These are phyloP conservation scores for Petromus typicus DNA, from an alignment of 2,113 vertebrate genomes.

Conservation along the genomic window DNA sequence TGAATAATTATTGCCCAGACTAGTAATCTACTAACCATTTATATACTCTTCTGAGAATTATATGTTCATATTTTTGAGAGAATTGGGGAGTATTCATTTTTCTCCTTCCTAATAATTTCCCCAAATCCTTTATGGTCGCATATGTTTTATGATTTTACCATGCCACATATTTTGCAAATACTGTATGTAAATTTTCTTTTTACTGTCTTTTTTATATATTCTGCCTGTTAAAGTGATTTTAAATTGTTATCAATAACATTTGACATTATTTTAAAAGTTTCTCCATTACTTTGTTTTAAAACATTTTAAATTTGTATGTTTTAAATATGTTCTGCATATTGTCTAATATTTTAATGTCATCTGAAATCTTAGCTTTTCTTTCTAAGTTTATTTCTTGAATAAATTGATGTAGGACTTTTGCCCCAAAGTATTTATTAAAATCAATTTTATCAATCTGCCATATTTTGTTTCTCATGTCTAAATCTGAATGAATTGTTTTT, in stretches of 20 bases:
- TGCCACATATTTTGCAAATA: not conserved
- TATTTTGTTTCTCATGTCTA: not conserved
- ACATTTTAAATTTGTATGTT: not conserved
- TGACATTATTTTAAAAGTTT: not conserved
- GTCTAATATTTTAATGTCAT: not conserved
- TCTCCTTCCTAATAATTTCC: not conserved
- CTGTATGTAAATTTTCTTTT: not conserved
- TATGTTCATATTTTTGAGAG: not conserved
- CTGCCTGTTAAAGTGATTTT: constrained; percentile 11
- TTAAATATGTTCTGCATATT: not conserved
- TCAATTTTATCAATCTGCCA: not conserved
- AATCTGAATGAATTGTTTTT: not conserved
- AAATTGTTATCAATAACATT: not conserved
- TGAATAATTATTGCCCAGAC: not conserved
- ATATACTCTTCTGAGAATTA: not conserved
- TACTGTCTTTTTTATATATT: not conserved
- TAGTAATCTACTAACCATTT: not conserved
- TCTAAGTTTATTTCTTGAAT: not conserved
- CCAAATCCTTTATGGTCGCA: not conserved
- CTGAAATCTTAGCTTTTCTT: not conserved
- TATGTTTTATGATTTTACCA: not conserved
- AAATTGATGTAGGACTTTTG: not conserved
- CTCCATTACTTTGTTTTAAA: not conserved
- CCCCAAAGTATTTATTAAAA: not conserved
- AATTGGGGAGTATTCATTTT: not conserved